phyloP scores from a whole-genome alignment of 2,888 invertebrate species.

The Cancer borealis region DNA sequence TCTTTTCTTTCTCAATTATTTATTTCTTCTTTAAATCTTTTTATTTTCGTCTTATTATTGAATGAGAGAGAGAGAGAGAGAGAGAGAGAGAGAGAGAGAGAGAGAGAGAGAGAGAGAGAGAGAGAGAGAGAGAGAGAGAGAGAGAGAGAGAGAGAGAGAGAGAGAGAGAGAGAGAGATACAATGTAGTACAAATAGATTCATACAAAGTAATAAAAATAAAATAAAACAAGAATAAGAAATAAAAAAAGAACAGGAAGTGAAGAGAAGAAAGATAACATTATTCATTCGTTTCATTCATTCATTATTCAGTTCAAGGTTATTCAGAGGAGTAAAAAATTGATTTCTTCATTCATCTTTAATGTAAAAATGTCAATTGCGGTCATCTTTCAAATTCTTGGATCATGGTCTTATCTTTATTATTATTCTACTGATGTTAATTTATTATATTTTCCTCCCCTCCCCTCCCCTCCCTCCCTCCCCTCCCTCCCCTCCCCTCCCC shows the following conservation, averaged over 20 bases:
- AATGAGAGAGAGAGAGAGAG: background rate
- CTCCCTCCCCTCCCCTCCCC: too few relatives aligned
- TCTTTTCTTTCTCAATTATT: background rate
- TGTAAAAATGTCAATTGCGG: background rate
- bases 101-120: background rate
- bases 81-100: background rate
- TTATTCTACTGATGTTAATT: too few relatives aligned
- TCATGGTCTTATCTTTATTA: background rate
- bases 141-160: too few relatives aligned
- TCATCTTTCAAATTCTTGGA: background rate
- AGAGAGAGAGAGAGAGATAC: too few relatives aligned
- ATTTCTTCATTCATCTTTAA: too few relatives aligned
- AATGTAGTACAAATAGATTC: too few relatives aligned
- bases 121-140: background rate
- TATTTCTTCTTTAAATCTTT: background rate
- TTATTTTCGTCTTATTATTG: background rate
- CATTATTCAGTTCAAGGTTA: conserved; percentile 1
- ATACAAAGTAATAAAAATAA: too few relatives aligned
- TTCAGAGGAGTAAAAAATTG: too few relatives aligned
- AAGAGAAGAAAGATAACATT: too few relatives aligned
- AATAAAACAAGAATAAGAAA: too few relatives aligned
- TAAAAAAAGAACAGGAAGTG: too few relatives aligned
- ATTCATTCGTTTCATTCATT: background rate
- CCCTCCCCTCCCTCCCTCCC: too few relatives aligned
- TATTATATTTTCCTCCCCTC: background rate